Evolutionary conservation across 2,888 invertebrate species (phyloP), one percentile per base, ranked within the genome.

Genomic region (Chrysolina oricalcia): DNA sequence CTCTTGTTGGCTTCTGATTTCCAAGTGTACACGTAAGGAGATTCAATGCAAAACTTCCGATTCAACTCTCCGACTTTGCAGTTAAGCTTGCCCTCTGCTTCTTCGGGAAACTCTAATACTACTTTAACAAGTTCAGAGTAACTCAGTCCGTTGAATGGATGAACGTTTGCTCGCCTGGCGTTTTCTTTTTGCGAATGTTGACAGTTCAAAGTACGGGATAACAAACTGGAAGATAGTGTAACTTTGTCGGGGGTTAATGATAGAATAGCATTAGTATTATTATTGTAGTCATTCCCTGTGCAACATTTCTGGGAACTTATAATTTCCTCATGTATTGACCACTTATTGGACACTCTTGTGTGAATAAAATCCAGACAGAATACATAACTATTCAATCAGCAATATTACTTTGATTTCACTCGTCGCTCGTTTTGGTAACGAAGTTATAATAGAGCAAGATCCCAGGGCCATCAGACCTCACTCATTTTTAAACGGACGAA

Each of bases 71-170:
- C 63, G 64, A 72, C 65, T 66, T 72, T 59, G 48, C 56, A 70
- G 73, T 73, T 69, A 53, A 56, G 41, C 73, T 73, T 68, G 59
- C 66, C 73, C 56, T 74, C 63, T 67, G 71, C 67, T 68, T 70
- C 74, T 70, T 71, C 74, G 74, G 53, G 66, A 76, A 76, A 76
- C 73, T 76, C 72, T 76, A 76, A 76, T 76, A 76, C 76, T 73
- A 73, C 76, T 73, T 76, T 76, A 76, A 73, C 70, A 76, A 76
- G 76, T 76, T 76, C 70, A 73, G 73, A 73, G 63, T 73, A 62
- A 68, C 48, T 68, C 11, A 68, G 56, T 68, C 21, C 19, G 68
- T 68, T 40, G 41, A 68, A 68, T 68, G 35, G 53, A 56, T 19
- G 68, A 68, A 68, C 68, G 68, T 56, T 53, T 68, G 68, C 48